A percentile compares a stretch with the other conserved stretches of the same genome.
Evolutionary conservation across 1,140 invertebrate species (phyloP).

Genomic region (honey bee (Apis mellifera)): DNA sequence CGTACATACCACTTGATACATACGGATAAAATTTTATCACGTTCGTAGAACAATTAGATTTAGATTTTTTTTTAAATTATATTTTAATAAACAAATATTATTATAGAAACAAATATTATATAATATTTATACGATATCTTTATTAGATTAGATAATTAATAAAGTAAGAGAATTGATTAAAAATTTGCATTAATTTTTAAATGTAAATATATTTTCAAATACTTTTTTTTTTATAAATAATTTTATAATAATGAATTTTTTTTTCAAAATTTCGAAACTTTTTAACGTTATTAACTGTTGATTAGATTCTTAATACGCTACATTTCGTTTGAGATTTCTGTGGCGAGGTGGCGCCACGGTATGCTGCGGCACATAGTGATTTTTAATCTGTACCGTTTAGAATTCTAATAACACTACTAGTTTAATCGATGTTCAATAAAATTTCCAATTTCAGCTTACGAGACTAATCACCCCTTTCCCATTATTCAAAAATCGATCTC

Average conservation of each 20-base stretch:
- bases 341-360: constrained; percentile 61
- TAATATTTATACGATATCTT: background rate
- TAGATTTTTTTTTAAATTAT: background rate
- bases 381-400: constrained; percentile 26
- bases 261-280: background rate
- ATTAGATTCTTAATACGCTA: background rate
- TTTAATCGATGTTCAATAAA: background rate
- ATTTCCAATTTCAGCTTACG: background rate
- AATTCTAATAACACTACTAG: constrained; percentile 22
- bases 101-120: no score
- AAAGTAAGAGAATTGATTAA: background rate
- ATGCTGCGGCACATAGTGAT: constrained; percentile 33
- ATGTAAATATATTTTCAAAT: background rate
- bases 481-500: background rate
- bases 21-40: no score
- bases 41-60: background rate
- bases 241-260: background rate
- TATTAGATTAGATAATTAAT: background rate
- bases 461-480: background rate
- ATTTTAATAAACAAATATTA: no score
- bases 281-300: constrained; percentile 42
- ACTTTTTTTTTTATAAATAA: background rate
- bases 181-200: background rate
- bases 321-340: constrained; percentile 37
- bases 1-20: no score